A percentile compares a stretch with the other conserved stretches of the same genome.
phyloP scores from a whole-genome alignment of 2,888 invertebrate species.

The Hirtodrosophila trivittata region DNA sequence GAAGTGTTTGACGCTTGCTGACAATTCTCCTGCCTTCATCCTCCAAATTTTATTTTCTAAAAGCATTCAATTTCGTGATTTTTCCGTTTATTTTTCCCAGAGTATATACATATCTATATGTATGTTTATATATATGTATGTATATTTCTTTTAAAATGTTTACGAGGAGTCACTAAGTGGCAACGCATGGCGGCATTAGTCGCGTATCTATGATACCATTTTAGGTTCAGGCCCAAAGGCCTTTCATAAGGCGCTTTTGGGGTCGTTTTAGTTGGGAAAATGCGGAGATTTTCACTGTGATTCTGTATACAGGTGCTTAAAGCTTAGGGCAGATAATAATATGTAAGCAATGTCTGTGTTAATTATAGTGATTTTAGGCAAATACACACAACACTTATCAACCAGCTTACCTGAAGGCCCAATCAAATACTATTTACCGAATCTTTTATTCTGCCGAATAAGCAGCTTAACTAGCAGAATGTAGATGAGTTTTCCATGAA shows the following conservation, averaged over 20 bases:
- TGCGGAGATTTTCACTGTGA: too few species aligned
- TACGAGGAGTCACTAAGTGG: background rate
- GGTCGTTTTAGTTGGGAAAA: slow-evolving; percentile 8
- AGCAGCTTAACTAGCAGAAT: too few species aligned
- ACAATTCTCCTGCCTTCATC: slow-evolving; percentile 23
- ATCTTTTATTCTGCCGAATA: too few species aligned
- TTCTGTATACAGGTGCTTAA: too few species aligned
- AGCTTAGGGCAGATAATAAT: too few species aligned
- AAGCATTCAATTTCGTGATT: slow-evolving; percentile 28
- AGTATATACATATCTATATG: background rate
- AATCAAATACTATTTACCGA: too few species aligned
- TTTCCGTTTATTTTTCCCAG: background rate
- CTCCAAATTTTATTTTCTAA: slow-evolving; percentile 15
- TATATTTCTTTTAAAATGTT: too few species aligned
- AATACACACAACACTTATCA: too few species aligned
- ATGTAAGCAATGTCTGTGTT: too few species aligned
- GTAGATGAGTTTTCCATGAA: too few species aligned
- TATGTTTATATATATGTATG: background rate
- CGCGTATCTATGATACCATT: slow-evolving; percentile 13
- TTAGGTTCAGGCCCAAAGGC: background rate
- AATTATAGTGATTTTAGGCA: too few species aligned
- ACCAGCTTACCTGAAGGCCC: too few species aligned
- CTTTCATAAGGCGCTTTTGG: slow-evolving; percentile 18
- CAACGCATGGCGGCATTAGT: slow-evolving; percentile 16
- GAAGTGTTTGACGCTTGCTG: slow-evolving; percentile 54